Evolutionary conservation across 2,888 invertebrate genomes (phyloP).

Genomic region (Patella ulyssiponensis): DNA sequence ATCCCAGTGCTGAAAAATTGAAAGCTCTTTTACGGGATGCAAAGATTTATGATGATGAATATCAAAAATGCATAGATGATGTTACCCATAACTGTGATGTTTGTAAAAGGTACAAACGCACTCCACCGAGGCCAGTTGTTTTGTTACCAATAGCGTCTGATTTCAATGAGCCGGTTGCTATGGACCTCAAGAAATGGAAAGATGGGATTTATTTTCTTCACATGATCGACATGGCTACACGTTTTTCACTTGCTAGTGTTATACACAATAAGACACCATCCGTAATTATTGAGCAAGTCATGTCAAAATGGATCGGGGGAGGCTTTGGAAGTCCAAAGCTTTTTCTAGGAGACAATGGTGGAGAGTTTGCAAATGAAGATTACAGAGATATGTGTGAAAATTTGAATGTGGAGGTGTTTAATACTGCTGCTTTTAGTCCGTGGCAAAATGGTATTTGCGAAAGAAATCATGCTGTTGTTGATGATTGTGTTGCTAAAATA

Average conservation of each 20-base stretch:
- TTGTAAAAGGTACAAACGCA: too few relatives aligned
- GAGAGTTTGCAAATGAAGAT: too few relatives aligned
- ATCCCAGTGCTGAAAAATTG: too few relatives aligned
- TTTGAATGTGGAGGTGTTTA: slow-evolving; percentile 18
- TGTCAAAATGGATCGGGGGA: slow-evolving; percentile 21
- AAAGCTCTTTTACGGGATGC: too few relatives aligned
- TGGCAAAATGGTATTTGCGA: slow-evolving; percentile 26
- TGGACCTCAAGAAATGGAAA: too few relatives aligned
- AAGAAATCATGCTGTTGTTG: slow-evolving; percentile 25
- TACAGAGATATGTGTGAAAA: slow-evolving; percentile 18
- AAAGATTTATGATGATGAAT: too few relatives aligned
- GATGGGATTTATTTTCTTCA: slow-evolving; percentile 20
- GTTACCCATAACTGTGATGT: too few relatives aligned
- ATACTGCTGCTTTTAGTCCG: slow-evolving; percentile 22
- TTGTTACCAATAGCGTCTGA: too few relatives aligned
- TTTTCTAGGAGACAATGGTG: slow-evolving; percentile 23
- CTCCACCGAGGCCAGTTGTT: too few relatives aligned
- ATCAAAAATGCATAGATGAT: too few relatives aligned
- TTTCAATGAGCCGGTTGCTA: too few relatives aligned
- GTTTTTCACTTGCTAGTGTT: slow-evolving; percentile 19
- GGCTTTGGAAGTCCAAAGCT: slow-evolving; percentile 17
- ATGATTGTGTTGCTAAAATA: slow-evolving; percentile 20
- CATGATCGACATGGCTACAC: slow-evolving; percentile 20
- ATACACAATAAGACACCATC: too few relatives aligned
- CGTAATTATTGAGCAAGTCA: slow-evolving; percentile 17